Evolutionary conservation across 2,888 invertebrate species (phyloP), one percentile per base, ranked within the genome.

Genomic region (Latheticus oryzae): DNA sequence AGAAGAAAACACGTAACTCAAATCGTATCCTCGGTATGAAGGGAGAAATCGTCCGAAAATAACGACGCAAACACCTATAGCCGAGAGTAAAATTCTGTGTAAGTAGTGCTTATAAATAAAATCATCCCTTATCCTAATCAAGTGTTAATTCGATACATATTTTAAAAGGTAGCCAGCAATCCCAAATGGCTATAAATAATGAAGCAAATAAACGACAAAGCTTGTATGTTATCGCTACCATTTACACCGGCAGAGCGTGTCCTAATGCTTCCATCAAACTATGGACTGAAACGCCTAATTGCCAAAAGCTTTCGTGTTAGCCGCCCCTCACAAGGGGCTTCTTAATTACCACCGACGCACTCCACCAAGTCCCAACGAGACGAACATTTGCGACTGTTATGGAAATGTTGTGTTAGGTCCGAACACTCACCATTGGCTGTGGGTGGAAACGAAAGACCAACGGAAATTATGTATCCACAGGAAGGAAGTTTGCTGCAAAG

Each of bases 261-360:
- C 66, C 69, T 73, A 73, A 74, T 74, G 72, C 72, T 70, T 73
- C 73, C 69, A 74, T 73, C 71, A 72, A 68, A 67, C 65, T 65
- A 68, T 62, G 70, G 69, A 71, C 68, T 73, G 72, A 70, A 74
- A 75, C 74, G 68, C 70, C 73, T 74, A 76, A 76, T 76, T 75
- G 76, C 76, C 73, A 72, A 76, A 76, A 76, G 76, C 76, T 76
- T 75, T 76, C 74, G 72, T 73, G 73, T 72, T 72, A 59, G 59
- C 65, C 62, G 62, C 66, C 66, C 71, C 72, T 70, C 60, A 38
- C 66, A 58, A 59, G 69, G 73, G 73, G 72, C 70, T 69, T 72
- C 71, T 75, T 76, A 76, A 76, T 76, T 75, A 73, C 69, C 59
- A 51, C 50, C 54, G 38, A 35, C 47, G 50, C 55, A 54, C 59